phyloP scores from a whole-genome alignment of 2,113 vertebrate genomes.

The Progne subis region DNA sequence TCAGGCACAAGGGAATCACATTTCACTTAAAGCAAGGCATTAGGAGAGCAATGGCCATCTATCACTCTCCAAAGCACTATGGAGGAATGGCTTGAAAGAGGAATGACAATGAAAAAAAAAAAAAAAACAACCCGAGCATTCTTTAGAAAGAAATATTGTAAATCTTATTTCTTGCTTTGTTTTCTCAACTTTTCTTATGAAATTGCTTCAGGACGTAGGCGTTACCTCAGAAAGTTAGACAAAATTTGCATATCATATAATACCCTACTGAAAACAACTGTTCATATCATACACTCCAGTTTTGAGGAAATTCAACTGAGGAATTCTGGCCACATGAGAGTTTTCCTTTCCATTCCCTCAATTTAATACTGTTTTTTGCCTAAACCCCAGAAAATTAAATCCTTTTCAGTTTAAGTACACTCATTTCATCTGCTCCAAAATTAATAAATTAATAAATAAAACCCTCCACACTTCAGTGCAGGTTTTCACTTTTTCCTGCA shows the following conservation, averaged over 20 bases:
- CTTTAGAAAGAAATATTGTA: not conserved
- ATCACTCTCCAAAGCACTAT: not conserved
- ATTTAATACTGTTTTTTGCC: not conserved
- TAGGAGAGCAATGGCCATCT: not conserved
- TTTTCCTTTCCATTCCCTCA: not conserved
- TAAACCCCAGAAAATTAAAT: not conserved
- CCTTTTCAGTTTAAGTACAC: not conserved
- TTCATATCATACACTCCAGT: not conserved
- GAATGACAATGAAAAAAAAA: not conserved
- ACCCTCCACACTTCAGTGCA: not conserved
- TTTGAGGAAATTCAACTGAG: not conserved
- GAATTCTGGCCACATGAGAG: not conserved
- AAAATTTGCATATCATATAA: not conserved
- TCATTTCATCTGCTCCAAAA: not conserved
- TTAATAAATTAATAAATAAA: not conserved
- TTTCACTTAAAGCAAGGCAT: not conserved
- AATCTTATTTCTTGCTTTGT: not conserved
- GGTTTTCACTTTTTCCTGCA: not conserved
- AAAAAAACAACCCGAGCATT: not conserved
- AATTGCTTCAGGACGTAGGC: not conserved
- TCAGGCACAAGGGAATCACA: conserved; percentile 10
- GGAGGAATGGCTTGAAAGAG: not conserved
- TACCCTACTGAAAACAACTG: not conserved
- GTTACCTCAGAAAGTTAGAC: not conserved
- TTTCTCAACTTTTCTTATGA: not conserved